Base-by-base conservation (phyloP, 2,888 invertebrate species). In the Camponotus fellah region DNA sequence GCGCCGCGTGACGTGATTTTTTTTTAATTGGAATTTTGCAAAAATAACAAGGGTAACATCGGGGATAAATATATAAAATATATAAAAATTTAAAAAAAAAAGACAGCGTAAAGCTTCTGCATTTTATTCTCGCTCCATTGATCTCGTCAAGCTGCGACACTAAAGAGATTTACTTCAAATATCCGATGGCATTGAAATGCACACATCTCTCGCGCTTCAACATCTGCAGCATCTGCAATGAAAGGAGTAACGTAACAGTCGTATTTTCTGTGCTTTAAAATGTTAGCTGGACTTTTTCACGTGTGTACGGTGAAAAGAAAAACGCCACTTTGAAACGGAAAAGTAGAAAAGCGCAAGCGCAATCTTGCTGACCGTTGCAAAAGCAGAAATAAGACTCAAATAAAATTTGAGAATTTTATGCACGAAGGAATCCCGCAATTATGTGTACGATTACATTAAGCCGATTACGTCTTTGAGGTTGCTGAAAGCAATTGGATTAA, bases 401-500 rank as follows among this genome's bases (percentile, higher is more conserved):
- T 40, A 68, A 68, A 40, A 40, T n/a, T 4, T 14, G 43, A 14
- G 17, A 32, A 68, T 58, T 58, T 71, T 37, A 1, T 3, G 32
- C 68, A 32, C 12, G 21, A 43, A 49, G n/a, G 9, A 49, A 81
- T 37, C 74, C 21, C 32, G 74, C 21, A 53, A 72, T 26, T 46
- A 72, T 60, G 58, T 72, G 37, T 26, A 26, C 26, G 37, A 82
- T 85, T 64, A 43, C 72, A 53, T 85, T 83, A 83, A 87, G 68
- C 56, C 53, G 69, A 83, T 85, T 81, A 66, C 12, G 21, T 60
- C 49, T 83, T 71, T 60, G 79, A 49, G 75, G 26, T 43, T 49
- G 75, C 3, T 46, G 8, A 32, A 60, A 32, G 32, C 76, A 86
- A 86, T 83, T 75, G 62, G 72, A 86, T 76, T 66, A 71, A 21